Evolutionary conservation across 1,140 invertebrate species (phyloP), one percentile per base, ranked within the genome.

Genomic region (Drosophila hydei): DNA sequence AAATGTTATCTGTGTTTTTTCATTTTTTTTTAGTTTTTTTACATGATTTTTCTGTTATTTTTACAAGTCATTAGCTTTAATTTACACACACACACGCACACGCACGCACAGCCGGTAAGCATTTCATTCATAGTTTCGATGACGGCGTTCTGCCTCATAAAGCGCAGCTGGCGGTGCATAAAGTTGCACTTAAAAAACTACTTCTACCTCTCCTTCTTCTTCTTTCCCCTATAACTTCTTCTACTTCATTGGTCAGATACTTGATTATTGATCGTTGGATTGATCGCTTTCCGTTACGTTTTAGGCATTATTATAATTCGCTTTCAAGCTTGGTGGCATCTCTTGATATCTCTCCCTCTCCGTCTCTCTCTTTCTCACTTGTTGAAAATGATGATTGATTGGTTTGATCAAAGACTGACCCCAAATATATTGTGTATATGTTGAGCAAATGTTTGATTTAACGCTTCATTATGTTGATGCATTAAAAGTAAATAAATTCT

Each of bases 21-120:
- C 16, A 48, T 51, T 60, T 11, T 50, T 25, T 30, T 42, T 56
- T 52, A 54, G 14, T 27, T 45, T 58, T 40, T 50, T 9, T 40
- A 47, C 63, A 61, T 68, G 25, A 27, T 30, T 59, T 55, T 58
- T 73, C 23, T 62, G 64, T 72, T 88, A 67, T 85, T 87, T 87
- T 80, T 83, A 88, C 78, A 83, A 83, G 83, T 87, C 83, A 87
- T 87, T 88, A 88, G 83, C 83, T 87, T 88, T 87, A 88, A 88
- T 87, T 83, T 88, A 88, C 83, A 75, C 72, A 72, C 70, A 65
- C 55, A 48, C 9, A 45, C 19, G 43, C 40, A 43, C 54, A 45
- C 9, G 18, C 16, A 19, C 21, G 60, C 62, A 79, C 30, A 63
- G 61, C 65, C 12, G 36, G 51, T 65, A 75, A 65, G 42, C 5